These are phyloP conservation scores for Agonopterix arenella DNA, from an alignment of 2,888 invertebrate genomes.

Conservation along the genomic window DNA sequence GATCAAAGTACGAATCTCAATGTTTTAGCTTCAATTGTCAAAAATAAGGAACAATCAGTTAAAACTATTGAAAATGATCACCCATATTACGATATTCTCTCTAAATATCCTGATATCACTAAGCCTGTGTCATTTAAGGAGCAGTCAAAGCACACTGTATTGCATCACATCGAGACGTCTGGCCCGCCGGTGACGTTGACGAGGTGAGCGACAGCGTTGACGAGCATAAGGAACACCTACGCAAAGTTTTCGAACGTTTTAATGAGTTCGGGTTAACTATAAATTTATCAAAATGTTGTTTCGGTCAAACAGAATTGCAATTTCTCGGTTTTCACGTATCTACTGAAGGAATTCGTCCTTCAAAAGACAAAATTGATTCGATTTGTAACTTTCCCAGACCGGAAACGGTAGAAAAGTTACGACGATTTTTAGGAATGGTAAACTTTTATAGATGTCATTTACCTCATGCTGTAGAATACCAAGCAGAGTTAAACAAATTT, in stretches of 20 bases:
- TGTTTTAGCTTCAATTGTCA: constrained; percentile 6
- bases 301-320: constrained; percentile 2
- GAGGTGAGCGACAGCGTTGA: background rate
- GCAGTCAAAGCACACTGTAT: constrained; percentile 7
- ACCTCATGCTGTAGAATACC: constrained; percentile 23
- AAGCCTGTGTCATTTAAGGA: constrained; percentile 15
- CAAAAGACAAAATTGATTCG: constrained; percentile 1
- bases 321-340: constrained; percentile 9
- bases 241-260: constrained; percentile 11
- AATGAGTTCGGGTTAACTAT: constrained; percentile 8
- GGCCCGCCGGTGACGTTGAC: constrained; percentile 3
- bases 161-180: constrained; percentile 1
- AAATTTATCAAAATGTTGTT: constrained; percentile 9
- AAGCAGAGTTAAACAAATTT: constrained; percentile 21
- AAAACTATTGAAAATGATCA: constrained; percentile 1
- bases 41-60: background rate
- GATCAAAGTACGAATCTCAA: constrained; percentile 14
- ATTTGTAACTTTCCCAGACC: constrained; percentile 3
- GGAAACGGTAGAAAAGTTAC: background rate
- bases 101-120: constrained; percentile 15
- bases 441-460: constrained; percentile 34
- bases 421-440: constrained; percentile 9
- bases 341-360: constrained; percentile 4
- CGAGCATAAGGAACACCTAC: constrained; percentile 12
- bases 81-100: constrained; percentile 9